Base-by-base conservation (phyloP, 2,797 vertebrate species). In the Gobio occitaniae region DNA sequence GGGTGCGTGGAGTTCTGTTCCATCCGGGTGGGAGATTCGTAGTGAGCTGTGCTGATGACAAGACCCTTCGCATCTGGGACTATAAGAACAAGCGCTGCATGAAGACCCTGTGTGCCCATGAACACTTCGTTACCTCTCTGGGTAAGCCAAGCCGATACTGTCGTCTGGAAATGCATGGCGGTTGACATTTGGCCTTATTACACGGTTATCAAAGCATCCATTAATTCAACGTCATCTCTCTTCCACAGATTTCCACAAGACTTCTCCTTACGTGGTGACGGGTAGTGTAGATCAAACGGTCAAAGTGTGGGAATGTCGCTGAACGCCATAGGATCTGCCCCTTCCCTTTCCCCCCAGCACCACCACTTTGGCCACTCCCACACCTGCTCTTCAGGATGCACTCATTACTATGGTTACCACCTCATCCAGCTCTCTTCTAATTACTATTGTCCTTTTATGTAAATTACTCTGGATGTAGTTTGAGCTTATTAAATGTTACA, bases 391-490 rank as follows among this genome's bases (percentile, higher is more conserved):
- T 96, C 96, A 96, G 96, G 96, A 96, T 96, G 96, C 96, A 96
- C 96, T 96, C 96, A 96, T 95, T 96, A 96, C 96, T 95, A 96
- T 96, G 96, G 96, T 96, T 96, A 90, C 86, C 88, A 94, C 88
- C 95, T 95, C 96, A 96, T 97, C 96, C 95, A 97, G 96, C 97
- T 97, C 97, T 97, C 96, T 97, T 93, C 94, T 97, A 96, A 98
- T 97, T 97, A 98, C 97, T 98, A 97, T 98, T 97, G 97, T 98
- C 97, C 97, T 98, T 98, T 98, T 97, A 97, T 99, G 97, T 99
- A 99, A 99, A 99, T 98, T 98, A 99, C 99, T 99, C 97, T 99
- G 97, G 98, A 99, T 99, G 97, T 99, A 98, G 97, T 98, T 97
- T 97, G 97, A 98, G 97, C 98, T 95, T 95, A 98, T 97, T 99